phyloP scores from a whole-genome alignment of 1,140 invertebrate species.

The Stegodyphus mimosarum region DNA sequence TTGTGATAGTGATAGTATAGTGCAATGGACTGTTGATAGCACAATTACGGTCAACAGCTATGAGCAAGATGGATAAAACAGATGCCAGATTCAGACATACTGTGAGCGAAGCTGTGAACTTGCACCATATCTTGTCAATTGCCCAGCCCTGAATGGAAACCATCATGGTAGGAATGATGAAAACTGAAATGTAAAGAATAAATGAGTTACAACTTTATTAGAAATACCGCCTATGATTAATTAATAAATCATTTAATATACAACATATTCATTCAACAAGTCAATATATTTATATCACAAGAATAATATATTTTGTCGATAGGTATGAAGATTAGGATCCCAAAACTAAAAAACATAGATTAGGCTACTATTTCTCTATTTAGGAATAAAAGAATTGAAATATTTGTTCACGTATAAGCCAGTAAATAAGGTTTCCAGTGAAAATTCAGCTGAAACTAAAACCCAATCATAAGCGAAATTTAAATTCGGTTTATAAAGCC shows the following conservation, averaged over 20 bases:
- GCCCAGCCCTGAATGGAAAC: neutral
- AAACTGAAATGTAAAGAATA: constrained; percentile 5
- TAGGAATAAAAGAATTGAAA: no score
- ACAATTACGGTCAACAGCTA: constrained; percentile 52
- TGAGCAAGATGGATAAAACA: constrained; percentile 35
- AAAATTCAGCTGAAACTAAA: no score
- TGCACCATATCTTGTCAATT: constrained; percentile 5
- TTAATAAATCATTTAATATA: neutral
- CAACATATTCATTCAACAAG: neutral
- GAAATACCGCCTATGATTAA: neutral
- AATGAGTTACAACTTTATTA: neutral
- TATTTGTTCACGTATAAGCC: no score
- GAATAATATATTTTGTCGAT: neutral
- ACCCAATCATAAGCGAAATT: no score
- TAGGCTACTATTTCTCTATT: neutral
- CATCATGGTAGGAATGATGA: constrained; percentile 31
- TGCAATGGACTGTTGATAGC: constrained; percentile 58
- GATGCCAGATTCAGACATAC: constrained; percentile 35
- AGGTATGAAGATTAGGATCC: neutral
- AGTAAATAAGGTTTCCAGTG: no score
- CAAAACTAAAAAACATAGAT: neutral
- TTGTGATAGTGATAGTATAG: constrained; percentile 52
- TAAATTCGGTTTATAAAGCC: no score
- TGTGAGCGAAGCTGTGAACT: neutral
- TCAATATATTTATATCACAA: neutral